Percentiles rank a stretch among this genome's conserved stretches.
These are phyloP conservation scores for Drosophila saltans DNA, from an alignment of 1,140 invertebrate genomes.

Conservation along the genomic window DNA sequence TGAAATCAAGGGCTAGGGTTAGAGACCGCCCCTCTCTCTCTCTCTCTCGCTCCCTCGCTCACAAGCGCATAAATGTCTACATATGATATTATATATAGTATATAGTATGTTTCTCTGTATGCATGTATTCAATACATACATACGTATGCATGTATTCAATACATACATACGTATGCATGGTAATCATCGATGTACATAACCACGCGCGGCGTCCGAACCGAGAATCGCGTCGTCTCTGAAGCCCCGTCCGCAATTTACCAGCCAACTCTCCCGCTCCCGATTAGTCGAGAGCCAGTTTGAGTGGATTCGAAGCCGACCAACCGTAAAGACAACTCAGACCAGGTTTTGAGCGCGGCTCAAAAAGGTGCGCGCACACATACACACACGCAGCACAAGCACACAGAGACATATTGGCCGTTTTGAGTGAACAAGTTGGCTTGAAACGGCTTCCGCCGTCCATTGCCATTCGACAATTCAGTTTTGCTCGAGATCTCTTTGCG, in stretches of 20 bases:
- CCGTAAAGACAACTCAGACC: conserved; percentile 61
- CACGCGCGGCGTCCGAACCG: conserved; percentile 13
- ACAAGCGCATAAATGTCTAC: conserved; percentile 15
- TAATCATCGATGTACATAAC: conserved; percentile 15
- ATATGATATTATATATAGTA: conserved; percentile 10
- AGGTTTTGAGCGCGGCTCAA: conserved; percentile 63
- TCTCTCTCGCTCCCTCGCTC: neutral
- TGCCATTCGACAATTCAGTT: conserved; percentile 69
- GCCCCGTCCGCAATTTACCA: conserved; percentile 25
- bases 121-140: conserved; percentile 15
- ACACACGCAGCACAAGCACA: conserved; percentile 17
- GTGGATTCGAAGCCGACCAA: conserved; percentile 66
- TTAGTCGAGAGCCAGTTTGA: conserved; percentile 64
- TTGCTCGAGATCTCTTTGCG: conserved; percentile 74
- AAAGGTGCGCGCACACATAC: conserved; percentile 26
- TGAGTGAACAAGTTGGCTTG: conserved; percentile 41
- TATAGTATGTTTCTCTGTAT: neutral
- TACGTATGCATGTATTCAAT: neutral
- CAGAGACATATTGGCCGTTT: conserved; percentile 9
- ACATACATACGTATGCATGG: neutral
- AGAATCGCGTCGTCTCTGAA: conserved; percentile 24
- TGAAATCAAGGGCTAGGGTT: conserved; percentile 26
- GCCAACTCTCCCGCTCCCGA: conserved; percentile 44
- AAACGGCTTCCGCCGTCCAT: conserved; percentile 56
- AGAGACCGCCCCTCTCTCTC: neutral